Base-by-base conservation (phyloP, 2,113 vertebrate genomes). In the Gila orcuttii region DNA sequence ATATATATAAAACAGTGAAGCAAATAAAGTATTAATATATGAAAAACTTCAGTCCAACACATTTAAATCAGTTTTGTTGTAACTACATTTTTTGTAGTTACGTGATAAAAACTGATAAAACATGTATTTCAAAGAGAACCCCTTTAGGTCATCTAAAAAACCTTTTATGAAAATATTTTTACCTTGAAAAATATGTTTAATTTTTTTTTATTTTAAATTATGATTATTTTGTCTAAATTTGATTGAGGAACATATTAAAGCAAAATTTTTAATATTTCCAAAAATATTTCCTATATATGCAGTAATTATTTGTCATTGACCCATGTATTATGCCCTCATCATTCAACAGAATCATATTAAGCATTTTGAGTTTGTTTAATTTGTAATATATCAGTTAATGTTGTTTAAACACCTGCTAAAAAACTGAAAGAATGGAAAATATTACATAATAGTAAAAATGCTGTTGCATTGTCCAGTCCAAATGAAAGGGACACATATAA, bases 381-480 rank as follows among this genome's bases (percentile, higher is more conserved):
- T 77, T 77, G 75, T 79, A 36, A 33, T 36, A 17, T 3, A 12
- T 39, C 28, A 15, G 6, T 39, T 13, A 60, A n/a, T 23, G 10
- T n/a, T n/a, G 33, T 13, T n/a, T 9, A 60, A 79, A 79, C 52
- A 59, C 36, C 68, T 42, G n/a, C 71, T 28, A 2, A 39, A 42
- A n/a, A 45, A 75, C 68, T 71, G 36, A 39, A 71, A 42, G 33
- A 9, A 39, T 39, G 13, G 11, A 25, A 74, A 47, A 74, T 74
- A 25, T 7, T 10, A 42, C 71, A 74, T 25, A 50, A 75, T 50
- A 75, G 42, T 59, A 1, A 45, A 31, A 80, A 47, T 19, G 59
- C 39, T 6, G 0, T 80, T 80, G 79, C 59, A 80, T 80, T 80
- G 79, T 64, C n/a, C 39, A 31, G 59, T 64, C n/a, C 36, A 64